Conservation (phyloP, 2,797 vertebrate species). For the Okamejei kenojei region DNA sequence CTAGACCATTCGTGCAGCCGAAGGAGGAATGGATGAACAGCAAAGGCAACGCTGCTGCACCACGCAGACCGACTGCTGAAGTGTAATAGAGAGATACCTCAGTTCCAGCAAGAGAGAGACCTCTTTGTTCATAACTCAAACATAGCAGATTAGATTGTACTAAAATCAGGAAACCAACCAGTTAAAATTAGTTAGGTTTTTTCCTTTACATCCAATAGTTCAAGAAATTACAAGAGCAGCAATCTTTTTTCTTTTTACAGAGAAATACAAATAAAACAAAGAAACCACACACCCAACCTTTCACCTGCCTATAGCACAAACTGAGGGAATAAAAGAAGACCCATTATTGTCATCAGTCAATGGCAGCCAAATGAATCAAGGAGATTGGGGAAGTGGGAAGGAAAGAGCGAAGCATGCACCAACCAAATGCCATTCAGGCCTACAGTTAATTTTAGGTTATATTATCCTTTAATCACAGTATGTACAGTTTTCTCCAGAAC, state of each 20-base stretch:
- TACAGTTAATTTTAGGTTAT: not conserved
- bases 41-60: conserved; percentile 45
- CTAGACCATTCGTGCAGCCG: conserved; percentile 50
- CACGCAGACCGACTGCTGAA: conserved; percentile 58
- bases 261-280: conserved; percentile 20
- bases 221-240: conserved; percentile 34
- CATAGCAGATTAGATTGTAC: conserved; percentile 19
- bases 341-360: not conserved
- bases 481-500: not conserved
- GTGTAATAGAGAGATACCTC: conserved; percentile 45
- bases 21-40: conserved; percentile 43
- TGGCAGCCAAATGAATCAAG: not conserved
- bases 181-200: conserved; percentile 1
- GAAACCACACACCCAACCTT: conserved; percentile 6
- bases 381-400: not conserved
- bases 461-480: conserved; percentile 32
- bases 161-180: not conserved
- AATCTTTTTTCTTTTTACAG: conserved; percentile 11
- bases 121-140: conserved; percentile 37
- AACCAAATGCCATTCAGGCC: not conserved
- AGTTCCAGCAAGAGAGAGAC: conserved; percentile 41
- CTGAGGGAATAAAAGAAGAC: conserved; percentile 28
- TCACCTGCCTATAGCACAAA: conserved; percentile 32
- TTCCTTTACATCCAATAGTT: conserved; percentile 24
- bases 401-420: not conserved